Evolutionary conservation across 2,888 invertebrate species (phyloP), one percentile per base, ranked within the genome.

Genomic region (Pharmacophagus antenor): DNA sequence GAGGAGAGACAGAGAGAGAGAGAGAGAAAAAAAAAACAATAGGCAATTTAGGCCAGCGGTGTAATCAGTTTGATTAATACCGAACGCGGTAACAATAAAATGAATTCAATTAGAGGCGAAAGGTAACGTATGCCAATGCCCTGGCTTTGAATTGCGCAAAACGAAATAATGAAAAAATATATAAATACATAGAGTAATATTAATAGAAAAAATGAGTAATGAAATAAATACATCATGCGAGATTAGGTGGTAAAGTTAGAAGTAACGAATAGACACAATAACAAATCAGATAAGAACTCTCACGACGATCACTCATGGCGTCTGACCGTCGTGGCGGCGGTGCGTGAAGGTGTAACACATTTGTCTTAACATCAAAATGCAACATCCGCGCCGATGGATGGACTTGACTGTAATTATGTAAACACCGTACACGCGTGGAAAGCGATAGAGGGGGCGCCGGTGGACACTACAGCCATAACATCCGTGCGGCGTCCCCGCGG

Each of bases 61-160:
- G 87, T 88, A 88, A 86, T 89, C 88, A 88, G 84, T 88, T 88
- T 88, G 89, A 89, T 90, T 88, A 88, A 90, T 88, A 82, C 86
- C 80, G 80, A 84, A 84, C 83, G 74, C 79, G 80, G 83, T 81
- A 87, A 88, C 86, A 86, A 88, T 87, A 86, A 85, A 88, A 84
- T 80, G 81, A 82, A 88, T 89, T 89, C 86, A 87, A 87, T 89
- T 88, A 84, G 82, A 87, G 85, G 81, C 80, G 85, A 83, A 88
- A 85, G 82, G 86, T 88, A 88, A 84, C 87, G 87, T 91, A 92
- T 95, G 95, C 95, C 96, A 96, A 96, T 96, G 96, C 96, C 96
- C 96, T 96, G 96, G 96, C 96, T 94, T 92, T 90, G 84, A 87
- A 88, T 88, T 84, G 88, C 86, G 85, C 86, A 83, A 91, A 88